A percentile compares a stretch with the other conserved stretches of the same genome.
phyloP scores from a whole-genome alignment of 2,888 invertebrate species.

The Ormyrus thymus region DNA sequence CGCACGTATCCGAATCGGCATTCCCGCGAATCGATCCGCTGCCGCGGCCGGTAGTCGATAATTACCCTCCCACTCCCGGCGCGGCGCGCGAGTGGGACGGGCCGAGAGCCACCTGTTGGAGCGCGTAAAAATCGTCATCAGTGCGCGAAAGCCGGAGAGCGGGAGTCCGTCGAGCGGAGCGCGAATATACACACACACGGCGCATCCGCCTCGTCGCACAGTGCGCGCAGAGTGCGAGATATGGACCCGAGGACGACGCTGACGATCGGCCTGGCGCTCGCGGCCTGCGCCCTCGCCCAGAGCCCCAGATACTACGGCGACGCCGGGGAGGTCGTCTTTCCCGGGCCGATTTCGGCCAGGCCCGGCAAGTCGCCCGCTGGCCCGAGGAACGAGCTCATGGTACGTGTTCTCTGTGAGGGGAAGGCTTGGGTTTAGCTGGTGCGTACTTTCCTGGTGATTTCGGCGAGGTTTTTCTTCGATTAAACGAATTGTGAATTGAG shows the following conservation, averaged over 20 bases:
- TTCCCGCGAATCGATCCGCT: too few relatives aligned
- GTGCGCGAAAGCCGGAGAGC: background rate
- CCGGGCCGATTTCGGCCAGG: constrained; percentile 16
- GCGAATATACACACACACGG: background rate
- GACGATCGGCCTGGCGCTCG: background rate
- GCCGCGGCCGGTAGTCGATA: too few relatives aligned
- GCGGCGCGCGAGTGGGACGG: background rate
- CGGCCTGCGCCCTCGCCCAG: background rate
- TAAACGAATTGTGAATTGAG: too few relatives aligned
- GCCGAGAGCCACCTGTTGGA: constrained; percentile 25
- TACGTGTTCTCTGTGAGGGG: background rate
- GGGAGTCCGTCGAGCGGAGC: background rate
- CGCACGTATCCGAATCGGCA: too few relatives aligned
- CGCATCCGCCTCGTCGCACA: background rate
- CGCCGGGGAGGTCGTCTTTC: constrained; percentile 32
- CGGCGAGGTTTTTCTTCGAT: too few relatives aligned
- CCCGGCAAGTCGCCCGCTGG: background rate
- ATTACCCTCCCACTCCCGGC: too few relatives aligned
- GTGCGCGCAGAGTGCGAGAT: too few relatives aligned
- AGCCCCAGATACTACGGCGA: background rate
- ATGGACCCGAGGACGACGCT: background rate
- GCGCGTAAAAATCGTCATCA: background rate
- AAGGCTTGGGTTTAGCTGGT: too few relatives aligned
- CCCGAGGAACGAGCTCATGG: constrained; percentile 22
- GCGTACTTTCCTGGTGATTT: too few relatives aligned